Evolutionary conservation across 2,888 invertebrate species (phyloP), one percentile per base, ranked within the genome.

Genomic region (Lycaena phlaeas): DNA sequence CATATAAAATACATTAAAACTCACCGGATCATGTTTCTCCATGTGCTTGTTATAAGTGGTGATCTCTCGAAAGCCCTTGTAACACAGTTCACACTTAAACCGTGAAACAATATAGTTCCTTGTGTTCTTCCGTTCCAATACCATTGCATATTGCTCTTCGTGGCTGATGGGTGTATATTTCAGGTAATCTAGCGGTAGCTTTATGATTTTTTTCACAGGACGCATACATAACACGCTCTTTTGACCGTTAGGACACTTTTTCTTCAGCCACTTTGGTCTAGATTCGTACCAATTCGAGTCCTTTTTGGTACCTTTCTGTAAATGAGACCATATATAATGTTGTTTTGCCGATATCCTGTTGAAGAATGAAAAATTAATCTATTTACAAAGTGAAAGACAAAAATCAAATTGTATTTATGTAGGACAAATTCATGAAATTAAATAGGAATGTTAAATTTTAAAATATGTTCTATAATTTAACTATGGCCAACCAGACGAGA

Each of bases 1-100:
- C n/a, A n/a, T n/a, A n/a, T n/a, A n/a, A n/a, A n/a, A n/a, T n/a
- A n/a, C n/a, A n/a, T n/a, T n/a, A n/a, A n/a, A 34, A 42, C 70
- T 68, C 43, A 81, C 82, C 44, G 79, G 70, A 47, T 78, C 68
- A 59, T 84, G 82, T 56, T 81, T 84, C 45, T 59, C 68, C 76
- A 82, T 75, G 46, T 84, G 82, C 22, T 77, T 79, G 26, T 55
- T 61, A 42, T 68, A 81, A 0, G 82, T 75, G 1, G 41, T 37
- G 12, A 55, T 42, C 34, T 67, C 67, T 10, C 81, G 54, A 30
- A 74, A 84, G 0, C 81, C 82, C 51, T 66, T 63, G 27, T 51
- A 84, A 46, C 82, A 82, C 27, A 69, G 22, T 36, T 73, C 58
- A 46, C 82, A 84, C 34, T 68, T 72, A 38, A 56, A 77, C 27